These are phyloP conservation scores for Coreius guichenoti DNA, from an alignment of 2,797 vertebrate genomes.

Conservation along the genomic window DNA sequence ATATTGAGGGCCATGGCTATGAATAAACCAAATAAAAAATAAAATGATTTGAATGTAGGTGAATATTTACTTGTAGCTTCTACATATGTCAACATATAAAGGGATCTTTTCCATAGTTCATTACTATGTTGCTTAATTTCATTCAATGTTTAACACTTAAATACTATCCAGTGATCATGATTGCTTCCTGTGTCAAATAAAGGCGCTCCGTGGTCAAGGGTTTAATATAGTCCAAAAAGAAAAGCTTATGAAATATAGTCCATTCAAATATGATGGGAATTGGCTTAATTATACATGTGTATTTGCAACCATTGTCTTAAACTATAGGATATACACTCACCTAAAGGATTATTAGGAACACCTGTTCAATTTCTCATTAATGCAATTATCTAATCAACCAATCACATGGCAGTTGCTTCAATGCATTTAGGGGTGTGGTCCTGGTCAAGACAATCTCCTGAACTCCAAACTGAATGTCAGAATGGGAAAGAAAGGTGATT, in stretches of 20 bases:
- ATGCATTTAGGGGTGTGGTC: too few relatives aligned
- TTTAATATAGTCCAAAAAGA: neutral
- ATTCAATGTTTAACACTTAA: neutral
- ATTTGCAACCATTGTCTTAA: neutral
- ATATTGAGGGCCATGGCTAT: neutral
- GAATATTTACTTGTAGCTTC: neutral
- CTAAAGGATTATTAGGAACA: too few relatives aligned
- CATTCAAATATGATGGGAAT: neutral
- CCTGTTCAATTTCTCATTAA: too few relatives aligned
- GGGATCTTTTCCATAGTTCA: neutral
- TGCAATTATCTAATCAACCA: too few relatives aligned
- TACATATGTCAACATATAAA: neutral
- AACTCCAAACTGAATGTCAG: too few relatives aligned
- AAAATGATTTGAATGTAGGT: neutral
- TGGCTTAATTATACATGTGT: neutral
- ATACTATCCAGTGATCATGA: neutral
- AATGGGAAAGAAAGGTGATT: too few relatives aligned
- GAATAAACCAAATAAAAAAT: neutral
- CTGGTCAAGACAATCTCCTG: too few relatives aligned
- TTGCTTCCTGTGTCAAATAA: neutral
- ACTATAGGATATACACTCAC: constrained; percentile 5
- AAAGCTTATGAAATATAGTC: neutral
- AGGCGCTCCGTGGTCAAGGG: neutral
- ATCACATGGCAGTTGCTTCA: too few relatives aligned
- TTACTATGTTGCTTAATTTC: neutral